A percentile compares a stretch with the other conserved stretches of the same genome.
phyloP scores from a whole-genome alignment of 2,113 vertebrate genomes.

The Eptesicus fuscus region DNA sequence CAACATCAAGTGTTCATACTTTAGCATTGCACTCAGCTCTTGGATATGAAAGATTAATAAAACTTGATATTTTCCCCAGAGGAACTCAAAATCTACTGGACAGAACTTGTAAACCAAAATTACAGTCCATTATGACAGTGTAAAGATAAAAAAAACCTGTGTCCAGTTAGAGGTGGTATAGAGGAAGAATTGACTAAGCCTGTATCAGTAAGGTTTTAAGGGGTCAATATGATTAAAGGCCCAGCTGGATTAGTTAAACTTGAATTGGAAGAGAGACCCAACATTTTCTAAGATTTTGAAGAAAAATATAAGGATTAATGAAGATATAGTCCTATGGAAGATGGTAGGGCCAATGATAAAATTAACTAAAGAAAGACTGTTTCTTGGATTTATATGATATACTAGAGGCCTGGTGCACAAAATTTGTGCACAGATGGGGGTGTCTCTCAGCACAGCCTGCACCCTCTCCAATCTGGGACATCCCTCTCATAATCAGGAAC shows the following conservation, averaged over 20 bases:
- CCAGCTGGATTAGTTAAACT: background rate
- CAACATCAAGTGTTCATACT: background rate
- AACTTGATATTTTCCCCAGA: background rate
- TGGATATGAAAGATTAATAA: background rate
- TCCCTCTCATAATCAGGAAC: too few relatives aligned
- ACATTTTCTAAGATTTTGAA: background rate
- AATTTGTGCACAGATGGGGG: too few relatives aligned
- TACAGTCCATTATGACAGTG: background rate
- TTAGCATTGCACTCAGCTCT: background rate
- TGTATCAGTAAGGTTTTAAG: background rate
- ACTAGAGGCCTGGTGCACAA: too few relatives aligned
- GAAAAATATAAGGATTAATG: background rate
- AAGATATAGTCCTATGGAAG: background rate
- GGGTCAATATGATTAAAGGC: background rate
- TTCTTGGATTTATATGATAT: background rate
- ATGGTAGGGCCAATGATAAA: background rate
- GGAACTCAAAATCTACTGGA: background rate
- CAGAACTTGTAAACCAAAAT: background rate
- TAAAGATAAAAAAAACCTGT: background rate
- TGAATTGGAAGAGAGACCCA: background rate
- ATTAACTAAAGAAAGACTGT: background rate
- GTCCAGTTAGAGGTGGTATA: background rate
- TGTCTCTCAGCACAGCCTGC: too few relatives aligned
- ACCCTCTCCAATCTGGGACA: too few relatives aligned
- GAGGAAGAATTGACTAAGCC: background rate